Base-by-base conservation (phyloP, 2,888 invertebrate species). In the Rhorus exstirpatorius region DNA sequence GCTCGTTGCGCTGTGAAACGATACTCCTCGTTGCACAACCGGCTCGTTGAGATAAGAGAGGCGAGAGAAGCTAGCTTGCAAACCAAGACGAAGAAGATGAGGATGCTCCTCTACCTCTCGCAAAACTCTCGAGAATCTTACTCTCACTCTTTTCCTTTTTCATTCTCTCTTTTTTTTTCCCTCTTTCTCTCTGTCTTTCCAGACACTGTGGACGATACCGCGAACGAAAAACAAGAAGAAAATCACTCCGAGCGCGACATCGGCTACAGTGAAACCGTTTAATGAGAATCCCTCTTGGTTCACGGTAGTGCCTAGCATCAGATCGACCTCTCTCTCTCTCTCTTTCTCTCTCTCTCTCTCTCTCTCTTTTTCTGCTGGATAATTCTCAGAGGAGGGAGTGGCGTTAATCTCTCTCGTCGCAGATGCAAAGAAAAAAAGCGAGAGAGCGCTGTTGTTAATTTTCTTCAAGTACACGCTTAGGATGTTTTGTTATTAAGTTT, bases 11-110 rank as follows among this genome's bases (percentile, higher is more conserved):
- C 72, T 49, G 76, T 38, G 67, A 65, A 81, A 72, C 58, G 70
- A 67, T 76, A 44, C 49, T 49, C 63, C 14, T 63, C 49, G 76
- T 70, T 63, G 70, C 49, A 70, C 76, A 65, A 76, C 55, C 68
- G 38, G 46, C 65, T 67, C 81, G 63, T 81, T 24, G 71, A 76
- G 76, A 81, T 81, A 81, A 81, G 74, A 61, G 70, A 31, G 67
- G 26, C 35, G 51, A 68, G 19, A 51, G 44, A 53, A 49, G 31
- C n/a, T n/a, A 38, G 4, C 46, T 51, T 17, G 38, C 76, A 44
- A 24, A 19, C 17, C 19, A 63, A 74, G 26, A 41, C 41, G 53
- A 71, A 17, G 55, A 63, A 74, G 44, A 78, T 8, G 63, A 71
- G 46, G 24, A 12, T n/a, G 38, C 31, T 31, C 38, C 31, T 31